Base-by-base conservation (phyloP, 2,888 invertebrate species). In the Pristionchus arcanus region DNA sequence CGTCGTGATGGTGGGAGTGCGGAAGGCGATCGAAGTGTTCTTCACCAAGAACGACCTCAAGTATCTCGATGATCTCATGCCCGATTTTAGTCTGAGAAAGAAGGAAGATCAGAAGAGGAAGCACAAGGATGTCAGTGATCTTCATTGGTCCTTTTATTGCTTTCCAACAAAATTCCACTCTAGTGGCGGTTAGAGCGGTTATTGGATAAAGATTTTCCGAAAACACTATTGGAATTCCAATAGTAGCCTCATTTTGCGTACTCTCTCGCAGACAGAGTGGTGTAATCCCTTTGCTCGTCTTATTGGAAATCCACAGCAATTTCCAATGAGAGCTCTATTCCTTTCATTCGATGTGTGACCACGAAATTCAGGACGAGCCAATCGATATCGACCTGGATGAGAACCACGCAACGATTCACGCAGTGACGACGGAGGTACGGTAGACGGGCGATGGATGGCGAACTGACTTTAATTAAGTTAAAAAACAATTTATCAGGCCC, bases 31-130 rank as follows among this genome's bases (percentile, higher is more conserved):
- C 95, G 99, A 99, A 95, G 96, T 97, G 91, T 96, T 98, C 91
- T 99, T 98, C 96, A 97, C 98, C 0, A 97, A 97, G 93, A 96
- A 98, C 86, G 99, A 99, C 95, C 96, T 99, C 95, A 98, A 98
- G 96, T 98, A 98, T 94, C 96, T 99, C 91, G 99, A 99, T 95
- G 98, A 99, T 95, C 97, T 98, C 77, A 98, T 99, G 97, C 99
- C 99, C 68, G 98, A 98, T 96, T 97, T 97, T 95, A 97, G 97
- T 81, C 97, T 97, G 95, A 96, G 97, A 93, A 97, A 97, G 93
- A 96, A 97, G 92, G 96, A 96, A 90, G 97, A 98, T 93, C 97
- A 97, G 94, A 95, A 95, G 90, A 93, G 94, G 88, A 93, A 94
- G 87, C 91, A 91, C 83, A 92, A 97, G 95, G 91, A 86, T 74